phyloP scores from a whole-genome alignment of 2,113 vertebrate genomes.

The Stictonetta naevosa region DNA sequence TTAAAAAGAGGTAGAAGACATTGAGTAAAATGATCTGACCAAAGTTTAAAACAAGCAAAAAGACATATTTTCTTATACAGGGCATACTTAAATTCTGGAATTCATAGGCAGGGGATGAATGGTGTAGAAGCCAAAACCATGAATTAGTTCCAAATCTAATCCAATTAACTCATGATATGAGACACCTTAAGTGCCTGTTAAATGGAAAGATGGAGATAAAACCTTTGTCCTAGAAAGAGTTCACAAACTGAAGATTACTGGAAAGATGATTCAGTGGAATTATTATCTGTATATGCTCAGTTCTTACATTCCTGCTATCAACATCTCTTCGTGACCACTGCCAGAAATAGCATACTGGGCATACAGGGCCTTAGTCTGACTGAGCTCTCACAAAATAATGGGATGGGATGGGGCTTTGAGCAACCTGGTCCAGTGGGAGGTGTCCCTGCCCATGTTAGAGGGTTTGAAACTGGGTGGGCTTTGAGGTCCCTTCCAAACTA shows the following conservation, averaged over 20 bases:
- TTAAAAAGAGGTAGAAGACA: background rate
- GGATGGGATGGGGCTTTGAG: no score
- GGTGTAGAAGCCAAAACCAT: background rate
- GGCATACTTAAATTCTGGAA: background rate
- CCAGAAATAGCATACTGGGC: background rate
- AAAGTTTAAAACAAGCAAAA: background rate
- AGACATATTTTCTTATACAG: background rate
- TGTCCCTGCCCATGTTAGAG: no score
- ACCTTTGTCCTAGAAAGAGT: background rate
- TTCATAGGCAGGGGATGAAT: background rate
- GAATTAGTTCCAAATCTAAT: background rate
- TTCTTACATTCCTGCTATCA: background rate
- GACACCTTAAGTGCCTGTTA: background rate
- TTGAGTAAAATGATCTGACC: background rate
- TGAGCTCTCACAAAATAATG: background rate
- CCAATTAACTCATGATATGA: background rate
- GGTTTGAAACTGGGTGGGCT: no score
- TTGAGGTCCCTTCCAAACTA: no score
- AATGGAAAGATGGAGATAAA: background rate
- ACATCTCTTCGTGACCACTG: background rate
- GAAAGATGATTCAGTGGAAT: background rate
- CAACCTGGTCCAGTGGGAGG: no score
- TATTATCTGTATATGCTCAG: no score
- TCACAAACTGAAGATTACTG: background rate
- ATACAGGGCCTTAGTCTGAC: background rate